phyloP scores from a whole-genome alignment of 2,113 vertebrate species.

The Ictidomys tridecemlineatus region DNA sequence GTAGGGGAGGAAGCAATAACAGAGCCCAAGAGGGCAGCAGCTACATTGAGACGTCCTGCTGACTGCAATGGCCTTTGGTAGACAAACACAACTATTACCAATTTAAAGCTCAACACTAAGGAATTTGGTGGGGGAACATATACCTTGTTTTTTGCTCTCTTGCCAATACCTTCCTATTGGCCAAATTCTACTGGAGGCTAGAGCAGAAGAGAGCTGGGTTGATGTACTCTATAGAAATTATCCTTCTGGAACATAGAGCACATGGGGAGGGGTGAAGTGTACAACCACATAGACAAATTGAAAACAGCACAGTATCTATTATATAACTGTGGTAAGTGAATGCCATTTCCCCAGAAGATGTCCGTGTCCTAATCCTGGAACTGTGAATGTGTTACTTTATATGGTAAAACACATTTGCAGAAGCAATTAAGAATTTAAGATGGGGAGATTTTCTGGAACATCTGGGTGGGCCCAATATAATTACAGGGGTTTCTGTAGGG shows the following conservation, averaged over 20 bases:
- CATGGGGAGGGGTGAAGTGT: not conserved
- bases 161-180: not conserved
- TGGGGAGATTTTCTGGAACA: not conserved
- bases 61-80: not conserved
- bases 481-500: not conserved
- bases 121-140: not conserved
- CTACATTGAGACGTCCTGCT: not conserved
- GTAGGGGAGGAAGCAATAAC: not conserved
- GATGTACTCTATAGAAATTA: not conserved
- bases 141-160: not conserved
- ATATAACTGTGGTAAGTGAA: not conserved
- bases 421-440: not conserved
- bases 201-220: not conserved
- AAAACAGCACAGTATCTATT: not conserved
- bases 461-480: not conserved
- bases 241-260: not conserved
- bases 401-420: not conserved
- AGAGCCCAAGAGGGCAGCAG: not conserved
- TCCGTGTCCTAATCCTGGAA: not conserved
- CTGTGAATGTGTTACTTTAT: not conserved
- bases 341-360: not conserved
- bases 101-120: not conserved
- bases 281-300: not conserved
- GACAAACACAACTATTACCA: not conserved
- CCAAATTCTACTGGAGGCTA: not conserved